Evolutionary conservation across 2,888 invertebrate species (phyloP).

Genomic region (Maniola hyperantus): DNA sequence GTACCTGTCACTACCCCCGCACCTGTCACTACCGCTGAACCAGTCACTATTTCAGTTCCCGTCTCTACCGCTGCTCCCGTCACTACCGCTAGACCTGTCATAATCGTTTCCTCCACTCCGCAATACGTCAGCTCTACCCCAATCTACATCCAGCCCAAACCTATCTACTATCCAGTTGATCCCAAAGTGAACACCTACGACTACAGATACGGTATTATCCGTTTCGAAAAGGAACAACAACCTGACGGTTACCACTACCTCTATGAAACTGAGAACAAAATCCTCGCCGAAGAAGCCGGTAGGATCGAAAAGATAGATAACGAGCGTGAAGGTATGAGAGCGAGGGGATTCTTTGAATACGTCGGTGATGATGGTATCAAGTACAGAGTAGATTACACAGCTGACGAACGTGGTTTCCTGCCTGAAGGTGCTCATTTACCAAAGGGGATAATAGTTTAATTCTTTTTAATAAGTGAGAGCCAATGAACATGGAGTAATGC

Average conservation of each 20-base stretch:
- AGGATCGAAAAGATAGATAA: slow-evolving; percentile 60
- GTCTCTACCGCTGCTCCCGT: slow-evolving; percentile 32
- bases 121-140: slow-evolving; percentile 28
- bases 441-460: slow-evolving; percentile 3
- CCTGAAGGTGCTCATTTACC: slow-evolving; percentile 65
- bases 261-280: slow-evolving; percentile 75
- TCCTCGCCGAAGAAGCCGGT: slow-evolving; percentile 72
- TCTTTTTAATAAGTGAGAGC: background rate
- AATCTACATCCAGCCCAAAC: slow-evolving; percentile 31
- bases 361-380: slow-evolving; percentile 67
- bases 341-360: slow-evolving; percentile 71
- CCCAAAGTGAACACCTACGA: slow-evolving; percentile 44
- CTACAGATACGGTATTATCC: slow-evolving; percentile 71
- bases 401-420: slow-evolving; percentile 71
- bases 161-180: slow-evolving; percentile 26
- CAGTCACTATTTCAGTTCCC: slow-evolving; percentile 22
- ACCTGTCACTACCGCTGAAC: slow-evolving; percentile 24
- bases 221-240: slow-evolving; percentile 60
- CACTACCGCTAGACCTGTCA: slow-evolving; percentile 20
- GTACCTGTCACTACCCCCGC: slow-evolving; percentile 15
- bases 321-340: slow-evolving; percentile 54
- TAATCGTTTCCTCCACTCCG: slow-evolving; percentile 18
- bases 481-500: slow-evolving; percentile 1
- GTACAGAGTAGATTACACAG: slow-evolving; percentile 75
- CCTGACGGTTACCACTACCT: slow-evolving; percentile 74